Evolutionary conservation across 2,888 invertebrate genomes (phyloP).

Genomic region (Drosophila leonis): DNA sequence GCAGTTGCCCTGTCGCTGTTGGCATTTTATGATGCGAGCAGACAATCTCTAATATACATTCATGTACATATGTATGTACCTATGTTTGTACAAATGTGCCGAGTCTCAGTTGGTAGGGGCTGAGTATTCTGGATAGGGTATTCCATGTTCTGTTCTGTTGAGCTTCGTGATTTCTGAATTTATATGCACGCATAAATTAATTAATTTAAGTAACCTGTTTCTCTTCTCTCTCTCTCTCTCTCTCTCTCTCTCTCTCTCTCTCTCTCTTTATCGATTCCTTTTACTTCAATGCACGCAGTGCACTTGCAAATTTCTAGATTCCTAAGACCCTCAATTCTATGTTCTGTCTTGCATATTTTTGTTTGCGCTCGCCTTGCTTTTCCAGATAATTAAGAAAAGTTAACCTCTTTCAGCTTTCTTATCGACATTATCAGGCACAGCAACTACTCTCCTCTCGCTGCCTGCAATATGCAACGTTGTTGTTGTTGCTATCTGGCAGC

Average conservation of each 20-base stretch:
- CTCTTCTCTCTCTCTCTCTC: neutral
- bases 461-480: constrained; percentile 50
- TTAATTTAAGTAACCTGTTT: constrained; percentile 11
- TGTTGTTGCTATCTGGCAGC: constrained; percentile 15
- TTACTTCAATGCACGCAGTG: constrained; percentile 32
- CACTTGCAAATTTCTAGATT: constrained; percentile 47
- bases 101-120: neutral
- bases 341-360: constrained; percentile 18
- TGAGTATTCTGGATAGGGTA: neutral
- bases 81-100: constrained; percentile 36
- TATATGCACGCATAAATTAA: constrained; percentile 33
- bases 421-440: constrained; percentile 72
- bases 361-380: constrained; percentile 46
- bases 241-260: neutral
- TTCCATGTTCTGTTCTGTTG: constrained; percentile 31
- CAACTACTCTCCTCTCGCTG: constrained; percentile 19
- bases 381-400: constrained; percentile 78
- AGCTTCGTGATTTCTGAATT: constrained; percentile 56
- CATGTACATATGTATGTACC: neutral
- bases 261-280: neutral
- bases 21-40: constrained; percentile 57
- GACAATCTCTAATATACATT: constrained; percentile 45
- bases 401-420: constrained; percentile 70
- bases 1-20: constrained; percentile 65
- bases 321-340: constrained; percentile 2